Percentiles rank a stretch among this genome's conserved stretches.
These are phyloP conservation scores for Hirtodrosophila duncani DNA, from an alignment of 2,888 invertebrate genomes.

Conservation along the genomic window DNA sequence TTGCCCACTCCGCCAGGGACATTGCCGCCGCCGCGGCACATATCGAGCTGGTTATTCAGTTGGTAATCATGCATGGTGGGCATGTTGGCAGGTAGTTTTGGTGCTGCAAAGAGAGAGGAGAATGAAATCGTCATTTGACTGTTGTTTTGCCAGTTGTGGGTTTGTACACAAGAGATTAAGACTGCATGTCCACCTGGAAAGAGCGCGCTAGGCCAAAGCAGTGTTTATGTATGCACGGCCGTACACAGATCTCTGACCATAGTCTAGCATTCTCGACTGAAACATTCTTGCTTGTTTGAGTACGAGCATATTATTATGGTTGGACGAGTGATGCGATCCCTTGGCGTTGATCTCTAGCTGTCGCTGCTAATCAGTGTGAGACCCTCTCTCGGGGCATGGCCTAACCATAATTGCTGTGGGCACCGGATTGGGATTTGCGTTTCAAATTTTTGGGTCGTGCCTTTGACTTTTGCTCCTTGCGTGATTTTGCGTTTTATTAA, in stretches of 20 bases:
- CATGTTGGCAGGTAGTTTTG: slow-evolving; percentile 81
- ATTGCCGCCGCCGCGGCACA: slow-evolving; percentile 68
- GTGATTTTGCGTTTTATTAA: slow-evolving; percentile 71
- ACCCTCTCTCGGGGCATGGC: slow-evolving; percentile 5
- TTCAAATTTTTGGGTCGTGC: slow-evolving; percentile 34
- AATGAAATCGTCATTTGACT: slow-evolving; percentile 44
- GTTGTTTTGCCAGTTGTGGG: slow-evolving; percentile 36
- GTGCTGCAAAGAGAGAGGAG: slow-evolving; percentile 80
- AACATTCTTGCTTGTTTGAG: slow-evolving; percentile 36
- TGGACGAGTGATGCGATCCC: slow-evolving; percentile 48
- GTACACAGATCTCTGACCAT: too few relatives aligned
- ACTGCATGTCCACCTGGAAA: too few relatives aligned
- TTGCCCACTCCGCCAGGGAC: slow-evolving; percentile 35
- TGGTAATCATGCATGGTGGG: slow-evolving; percentile 79
- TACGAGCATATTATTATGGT: slow-evolving; percentile 38
- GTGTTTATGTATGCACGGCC: too few relatives aligned
- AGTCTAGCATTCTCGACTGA: too few relatives aligned
- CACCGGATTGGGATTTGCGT: slow-evolving; percentile 27
- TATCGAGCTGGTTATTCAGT: slow-evolving; percentile 76
- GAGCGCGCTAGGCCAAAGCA: too few relatives aligned
- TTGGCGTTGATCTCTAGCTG: slow-evolving; percentile 74
- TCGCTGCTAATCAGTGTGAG: slow-evolving; percentile 75
- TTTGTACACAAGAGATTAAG: too few relatives aligned
- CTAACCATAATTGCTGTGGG: slow-evolving; percentile 34
- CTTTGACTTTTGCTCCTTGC: slow-evolving; percentile 62